These are phyloP conservation scores for Mus pahari DNA, from an alignment of 2,113 vertebrate species.

Conservation along the genomic window DNA sequence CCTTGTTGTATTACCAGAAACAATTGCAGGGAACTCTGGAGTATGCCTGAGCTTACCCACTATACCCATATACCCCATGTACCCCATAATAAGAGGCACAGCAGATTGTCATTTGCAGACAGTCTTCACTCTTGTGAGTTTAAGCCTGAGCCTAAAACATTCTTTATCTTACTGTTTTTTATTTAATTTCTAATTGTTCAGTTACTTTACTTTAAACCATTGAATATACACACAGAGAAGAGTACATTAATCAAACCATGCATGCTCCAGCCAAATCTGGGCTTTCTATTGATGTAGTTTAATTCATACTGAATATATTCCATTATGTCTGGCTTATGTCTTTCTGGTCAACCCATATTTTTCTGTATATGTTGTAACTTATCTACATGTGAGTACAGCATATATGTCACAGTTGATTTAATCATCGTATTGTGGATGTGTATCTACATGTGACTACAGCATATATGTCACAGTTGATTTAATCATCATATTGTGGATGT, in stretches of 20 bases:
- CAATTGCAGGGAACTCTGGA: constrained; percentile 29
- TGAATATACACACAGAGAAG: background rate
- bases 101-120: constrained; percentile 50
- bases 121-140: constrained; percentile 56
- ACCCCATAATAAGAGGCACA: constrained; percentile 51
- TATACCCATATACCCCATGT: background rate
- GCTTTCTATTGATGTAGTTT: background rate
- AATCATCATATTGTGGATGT: background rate
- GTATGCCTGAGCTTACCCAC: constrained; percentile 7
- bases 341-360: background rate
- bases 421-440: background rate
- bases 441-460: background rate
- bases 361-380: background rate
- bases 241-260: background rate
- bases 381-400: background rate
- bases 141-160: constrained; percentile 44
- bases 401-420: background rate
- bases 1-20: constrained; percentile 29
- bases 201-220: constrained; percentile 39
- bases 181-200: constrained; percentile 30
- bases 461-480: background rate
- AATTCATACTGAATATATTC: background rate
- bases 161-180: constrained; percentile 51
- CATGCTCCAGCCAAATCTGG: background rate
- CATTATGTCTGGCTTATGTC: background rate